Evolutionary conservation across 2,888 invertebrate genomes (phyloP).

Genomic region (Seladonia tumulorum): DNA sequence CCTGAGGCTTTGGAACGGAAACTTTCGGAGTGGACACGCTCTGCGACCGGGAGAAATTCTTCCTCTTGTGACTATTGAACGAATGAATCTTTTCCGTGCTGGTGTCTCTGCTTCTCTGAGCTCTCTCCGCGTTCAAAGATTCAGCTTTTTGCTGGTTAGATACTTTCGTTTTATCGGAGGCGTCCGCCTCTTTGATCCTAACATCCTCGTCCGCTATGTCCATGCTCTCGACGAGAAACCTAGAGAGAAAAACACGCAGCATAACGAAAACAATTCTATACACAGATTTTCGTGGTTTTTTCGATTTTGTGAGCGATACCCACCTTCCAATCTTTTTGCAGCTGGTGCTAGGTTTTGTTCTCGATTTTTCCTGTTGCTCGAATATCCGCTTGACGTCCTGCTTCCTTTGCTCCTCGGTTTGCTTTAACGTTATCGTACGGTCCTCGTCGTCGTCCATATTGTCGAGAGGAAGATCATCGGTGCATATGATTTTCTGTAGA

Average conservation of each 20-base stretch:
- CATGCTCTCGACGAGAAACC: conserved; percentile 82
- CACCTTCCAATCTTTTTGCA: conserved; percentile 83
- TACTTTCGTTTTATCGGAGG: conserved; percentile 58
- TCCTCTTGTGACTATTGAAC: conserved; percentile 54
- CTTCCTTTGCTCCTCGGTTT: conserved; percentile 81
- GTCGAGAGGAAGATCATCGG: conserved; percentile 71
- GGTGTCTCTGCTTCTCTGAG: conserved; percentile 35
- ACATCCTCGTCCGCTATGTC: conserved; percentile 81
- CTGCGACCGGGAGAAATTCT: conserved; percentile 74
- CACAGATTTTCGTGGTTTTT: too few species aligned
- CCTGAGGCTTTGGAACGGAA: conserved; percentile 44
- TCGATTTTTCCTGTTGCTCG: conserved; percentile 72
- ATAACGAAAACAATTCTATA: background rate
- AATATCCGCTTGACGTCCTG: conserved; percentile 81
- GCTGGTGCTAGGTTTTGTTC: conserved; percentile 72
- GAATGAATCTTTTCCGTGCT: conserved; percentile 21
- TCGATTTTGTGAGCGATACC: conserved; percentile 8
- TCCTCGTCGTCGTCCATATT: conserved; percentile 82
- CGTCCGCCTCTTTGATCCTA: conserved; percentile 78
- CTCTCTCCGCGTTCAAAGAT: conserved; percentile 46
- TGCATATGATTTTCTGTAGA: conserved; percentile 52
- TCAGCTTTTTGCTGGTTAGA: conserved; percentile 50
- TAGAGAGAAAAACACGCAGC: conserved; percentile 37
- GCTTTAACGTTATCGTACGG: conserved; percentile 81
- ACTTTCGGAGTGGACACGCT: conserved; percentile 75